These are phyloP conservation scores for Florisuga fusca DNA, from an alignment of 2,797 vertebrate genomes.

Conservation along the genomic window DNA sequence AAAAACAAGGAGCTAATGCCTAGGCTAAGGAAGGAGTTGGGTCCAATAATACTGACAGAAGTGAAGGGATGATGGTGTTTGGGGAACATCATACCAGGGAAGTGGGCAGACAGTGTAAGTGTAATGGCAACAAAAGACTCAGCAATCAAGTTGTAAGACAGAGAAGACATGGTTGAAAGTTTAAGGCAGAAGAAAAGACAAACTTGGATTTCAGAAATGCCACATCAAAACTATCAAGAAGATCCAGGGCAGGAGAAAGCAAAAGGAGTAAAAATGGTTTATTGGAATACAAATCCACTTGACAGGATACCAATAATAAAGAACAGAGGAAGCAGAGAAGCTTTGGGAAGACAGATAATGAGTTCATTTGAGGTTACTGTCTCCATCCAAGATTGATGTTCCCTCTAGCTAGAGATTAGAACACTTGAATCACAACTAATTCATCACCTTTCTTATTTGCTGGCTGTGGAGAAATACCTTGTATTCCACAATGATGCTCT, in stretches of 20 bases:
- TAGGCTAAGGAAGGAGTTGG: background rate
- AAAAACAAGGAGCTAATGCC: background rate
- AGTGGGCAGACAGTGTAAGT: background rate
- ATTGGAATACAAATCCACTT: background rate
- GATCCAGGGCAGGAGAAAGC: background rate
- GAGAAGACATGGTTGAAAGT: background rate
- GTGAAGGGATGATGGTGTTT: background rate
- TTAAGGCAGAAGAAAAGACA: background rate
- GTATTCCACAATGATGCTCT: background rate
- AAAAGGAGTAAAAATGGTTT: background rate
- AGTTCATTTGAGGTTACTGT: constrained; percentile 44
- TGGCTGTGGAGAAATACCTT: background rate
- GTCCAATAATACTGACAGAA: background rate
- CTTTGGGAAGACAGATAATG: background rate
- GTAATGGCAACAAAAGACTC: background rate
- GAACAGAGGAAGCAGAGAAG: background rate
- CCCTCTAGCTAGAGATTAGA: constrained; percentile 49
- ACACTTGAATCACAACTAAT: constrained; percentile 44
- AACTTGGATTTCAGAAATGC: background rate
- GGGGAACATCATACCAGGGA: background rate
- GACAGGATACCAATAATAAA: background rate
- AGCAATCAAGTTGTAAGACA: background rate
- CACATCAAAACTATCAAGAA: background rate
- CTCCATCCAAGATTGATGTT: constrained; percentile 11
- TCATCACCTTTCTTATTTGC: constrained; percentile 50